Evolutionary conservation across 2,888 invertebrate species (phyloP).

Genomic region (Sepioteuthis lessoniana): DNA sequence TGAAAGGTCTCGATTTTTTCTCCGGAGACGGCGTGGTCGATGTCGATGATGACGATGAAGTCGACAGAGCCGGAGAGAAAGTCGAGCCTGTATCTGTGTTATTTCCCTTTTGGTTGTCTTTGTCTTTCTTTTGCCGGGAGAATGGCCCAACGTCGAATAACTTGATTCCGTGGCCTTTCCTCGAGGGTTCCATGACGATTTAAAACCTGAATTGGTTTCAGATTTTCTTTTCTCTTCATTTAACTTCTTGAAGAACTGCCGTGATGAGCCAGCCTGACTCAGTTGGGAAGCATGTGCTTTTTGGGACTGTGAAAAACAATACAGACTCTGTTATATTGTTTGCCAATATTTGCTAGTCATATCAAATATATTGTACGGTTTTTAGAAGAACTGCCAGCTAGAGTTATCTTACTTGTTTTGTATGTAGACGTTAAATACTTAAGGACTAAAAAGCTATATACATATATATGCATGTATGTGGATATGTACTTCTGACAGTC

Average conservation of each 20-base stretch:
- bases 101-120: neutral
- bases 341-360: neutral
- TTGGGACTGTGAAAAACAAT: conserved; percentile 33
- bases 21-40: neutral
- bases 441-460: neutral
- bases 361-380: neutral
- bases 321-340: neutral
- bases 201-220: neutral
- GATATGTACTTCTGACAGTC: too few species aligned
- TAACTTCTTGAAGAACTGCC: conserved; percentile 17
- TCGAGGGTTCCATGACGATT: neutral
- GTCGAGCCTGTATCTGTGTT: neutral
- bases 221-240: neutral
- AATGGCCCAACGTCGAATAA: conserved; percentile 10
- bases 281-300: neutral
- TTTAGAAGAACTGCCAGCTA: neutral
- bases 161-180: neutral
- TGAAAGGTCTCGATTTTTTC: neutral
- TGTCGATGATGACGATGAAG: neutral
- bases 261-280: conserved; percentile 21
- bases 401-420: neutral
- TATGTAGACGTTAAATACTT: neutral
- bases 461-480: neutral
- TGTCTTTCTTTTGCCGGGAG: conserved; percentile 2
- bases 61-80: neutral